A percentile compares a stretch with the other conserved stretches of the same genome.
phyloP scores from a whole-genome alignment of 2,888 invertebrate species.

The Catocala fraxini region DNA sequence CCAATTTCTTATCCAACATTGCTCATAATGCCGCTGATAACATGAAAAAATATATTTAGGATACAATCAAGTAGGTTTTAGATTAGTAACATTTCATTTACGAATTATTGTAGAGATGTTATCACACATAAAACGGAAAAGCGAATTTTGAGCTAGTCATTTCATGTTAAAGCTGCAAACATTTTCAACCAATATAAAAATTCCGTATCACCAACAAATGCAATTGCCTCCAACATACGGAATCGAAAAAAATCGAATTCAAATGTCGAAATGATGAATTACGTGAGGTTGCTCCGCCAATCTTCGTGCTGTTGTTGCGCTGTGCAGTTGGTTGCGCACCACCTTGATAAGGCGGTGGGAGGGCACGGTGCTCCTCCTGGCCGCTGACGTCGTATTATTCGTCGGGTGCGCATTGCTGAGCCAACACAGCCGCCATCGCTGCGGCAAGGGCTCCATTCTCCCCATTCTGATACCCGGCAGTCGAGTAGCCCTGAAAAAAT shows the following conservation, averaged over 20 bases:
- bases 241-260: slow-evolving; percentile 11
- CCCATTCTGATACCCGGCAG: slow-evolving; percentile 95
- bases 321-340: slow-evolving; percentile 92
- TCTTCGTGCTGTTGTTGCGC: slow-evolving; percentile 60
- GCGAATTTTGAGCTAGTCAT: slow-evolving; percentile 2
- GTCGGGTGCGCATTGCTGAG: slow-evolving; percentile 93
- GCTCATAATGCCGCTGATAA: neutral
- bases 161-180: neutral
- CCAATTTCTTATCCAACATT: slow-evolving; percentile 15
- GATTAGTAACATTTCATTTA: neutral
- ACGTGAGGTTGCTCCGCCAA: slow-evolving; percentile 82
- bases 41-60: neutral
- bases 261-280: slow-evolving; percentile 54
- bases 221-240: slow-evolving; percentile 32
- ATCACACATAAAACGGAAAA: neutral
- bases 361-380: slow-evolving; percentile 95
- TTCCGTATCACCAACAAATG: slow-evolving; percentile 1
- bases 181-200: neutral
- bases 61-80: neutral
- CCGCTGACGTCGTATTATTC: slow-evolving; percentile 92
- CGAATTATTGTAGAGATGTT: neutral
- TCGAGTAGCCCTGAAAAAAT: slow-evolving; percentile 88
- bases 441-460: slow-evolving; percentile 95
- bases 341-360: slow-evolving; percentile 93
- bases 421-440: slow-evolving; percentile 97